Evolutionary conservation across 2,113 vertebrate genomes (phyloP), one percentile per base, ranked within the genome.

Genomic region (Microcebus murinus): DNA sequence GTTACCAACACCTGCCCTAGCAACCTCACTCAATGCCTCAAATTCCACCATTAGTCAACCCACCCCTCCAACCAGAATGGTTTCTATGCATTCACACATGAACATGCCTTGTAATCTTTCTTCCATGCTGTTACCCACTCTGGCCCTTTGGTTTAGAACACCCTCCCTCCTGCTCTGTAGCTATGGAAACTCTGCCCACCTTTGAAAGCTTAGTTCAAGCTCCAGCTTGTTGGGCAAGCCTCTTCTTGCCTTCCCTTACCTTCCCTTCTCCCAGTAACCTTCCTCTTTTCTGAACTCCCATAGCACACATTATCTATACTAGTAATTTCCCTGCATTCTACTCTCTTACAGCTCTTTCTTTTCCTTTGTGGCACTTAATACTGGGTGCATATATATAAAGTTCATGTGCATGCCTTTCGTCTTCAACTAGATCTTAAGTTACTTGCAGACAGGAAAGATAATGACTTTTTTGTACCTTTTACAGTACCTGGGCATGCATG

Each of bases 91-190:
- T 6, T 12, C 59, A 71, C 13, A 9, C 13, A 14, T 4, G 29
- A 11, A 29, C 9, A 7, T 29, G 17, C 8, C 17, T 48, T 42
- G 27, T 7, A 15, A 13, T 42, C 13, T 6, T 8, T 29, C 8
- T 4, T 14, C 36, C 2, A 1, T 15, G 36, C 21, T 6, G 25
- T 39, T 6, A n/a, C 4, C 31, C 15, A 3, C 4, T 0, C 11
- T 14, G 73, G 27, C 55, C 13, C 63, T 89, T 48, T 65, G 25
- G 1, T 45, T 73, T 31, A 27, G 18, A 84, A 31, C 1, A 1
- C 6, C 39, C 45, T 25, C 18, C 20, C 39, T 23, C 36, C 36
- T 36, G 36, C 36, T 36, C 31, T 65, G n/a, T 31, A 17, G 20
- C 67, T 39, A 39, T 15, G 4, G 48, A 77, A 36, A 67, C 52